Percentiles rank a stretch among this genome's conserved stretches.
Conservation (phyloP, 2,113 vertebrate species). For the Macquaria australasica region DNA sequence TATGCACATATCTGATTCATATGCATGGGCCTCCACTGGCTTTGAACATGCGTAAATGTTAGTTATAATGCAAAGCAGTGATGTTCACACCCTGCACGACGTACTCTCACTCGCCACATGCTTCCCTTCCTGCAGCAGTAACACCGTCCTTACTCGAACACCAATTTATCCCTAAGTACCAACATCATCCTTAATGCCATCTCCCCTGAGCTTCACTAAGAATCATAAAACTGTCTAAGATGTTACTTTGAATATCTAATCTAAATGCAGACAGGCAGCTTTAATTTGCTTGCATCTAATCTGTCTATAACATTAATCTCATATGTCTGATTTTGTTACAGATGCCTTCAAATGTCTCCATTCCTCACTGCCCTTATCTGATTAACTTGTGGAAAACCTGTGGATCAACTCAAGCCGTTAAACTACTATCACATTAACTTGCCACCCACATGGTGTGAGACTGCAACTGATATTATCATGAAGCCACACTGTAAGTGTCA, state of each 20-base stretch:
- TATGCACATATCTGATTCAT: neutral
- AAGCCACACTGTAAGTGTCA: constrained; percentile 3
- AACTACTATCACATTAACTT: constrained; percentile 28
- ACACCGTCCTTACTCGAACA: neutral
- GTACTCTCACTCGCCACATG: neutral
- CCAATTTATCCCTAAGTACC: constrained; percentile 7
- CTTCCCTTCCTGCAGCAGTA: constrained; percentile 7
- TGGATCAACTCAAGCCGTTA: neutral
- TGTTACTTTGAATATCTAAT: neutral
- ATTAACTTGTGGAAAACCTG: constrained; percentile 22
- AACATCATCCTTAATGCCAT: neutral
- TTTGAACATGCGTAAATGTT: neutral
- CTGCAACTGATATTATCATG: constrained; percentile 5
- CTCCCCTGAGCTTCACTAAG: neutral
- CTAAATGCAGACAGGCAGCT: neutral
- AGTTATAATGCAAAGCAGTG: neutral
- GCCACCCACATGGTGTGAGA: neutral
- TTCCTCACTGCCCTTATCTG: constrained; percentile 2
- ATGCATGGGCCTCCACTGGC: neutral
- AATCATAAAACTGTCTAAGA: neutral
- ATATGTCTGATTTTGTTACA: neutral
- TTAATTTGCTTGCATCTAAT: neutral
- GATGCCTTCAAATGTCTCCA: constrained; percentile 1
- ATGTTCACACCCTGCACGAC: neutral
- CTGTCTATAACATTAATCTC: neutral